Percentiles rank a stretch among this genome's conserved stretches.
Evolutionary conservation across 2,797 vertebrate species (phyloP).

Genomic region (Caiman crocodilus): DNA sequence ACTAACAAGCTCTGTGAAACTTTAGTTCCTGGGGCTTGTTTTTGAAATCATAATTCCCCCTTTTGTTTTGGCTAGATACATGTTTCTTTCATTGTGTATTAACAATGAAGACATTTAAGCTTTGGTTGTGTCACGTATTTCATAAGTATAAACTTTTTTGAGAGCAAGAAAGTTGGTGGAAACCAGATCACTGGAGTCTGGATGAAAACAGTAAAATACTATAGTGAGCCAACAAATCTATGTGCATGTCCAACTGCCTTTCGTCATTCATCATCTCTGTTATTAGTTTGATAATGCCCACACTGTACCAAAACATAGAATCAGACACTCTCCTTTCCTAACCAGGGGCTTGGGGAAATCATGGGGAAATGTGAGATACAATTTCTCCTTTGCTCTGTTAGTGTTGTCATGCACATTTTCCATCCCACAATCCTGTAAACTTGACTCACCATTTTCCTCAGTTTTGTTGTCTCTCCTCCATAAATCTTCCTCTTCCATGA

Average conservation of each 20-base stretch:
- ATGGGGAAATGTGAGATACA: neutral
- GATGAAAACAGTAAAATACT: neutral
- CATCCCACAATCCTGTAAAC: neutral
- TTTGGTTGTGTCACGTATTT: neutral
- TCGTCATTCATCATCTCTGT: neutral
- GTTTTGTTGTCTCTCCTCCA: neutral
- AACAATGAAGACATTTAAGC: neutral
- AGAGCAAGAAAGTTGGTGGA: neutral
- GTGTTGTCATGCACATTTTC: neutral
- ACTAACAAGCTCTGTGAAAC: neutral
- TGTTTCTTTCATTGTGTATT: neutral
- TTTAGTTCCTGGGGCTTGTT: constrained; percentile 14
- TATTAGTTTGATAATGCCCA: accelerated
- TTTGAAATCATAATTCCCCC: constrained; percentile 26
- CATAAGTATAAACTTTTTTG: neutral
- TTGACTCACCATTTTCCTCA: accelerated
- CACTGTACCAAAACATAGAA: neutral
- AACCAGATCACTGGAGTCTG: neutral
- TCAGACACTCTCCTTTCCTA: neutral
- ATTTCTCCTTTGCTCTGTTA: neutral
- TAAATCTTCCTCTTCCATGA: neutral
- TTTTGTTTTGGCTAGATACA: neutral
- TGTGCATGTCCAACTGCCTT: neutral
- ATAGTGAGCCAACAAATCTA: neutral
- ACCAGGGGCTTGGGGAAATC: neutral